Conservation (phyloP, 2,113 vertebrate genomes). For the Aptenodytes forsteri region DNA sequence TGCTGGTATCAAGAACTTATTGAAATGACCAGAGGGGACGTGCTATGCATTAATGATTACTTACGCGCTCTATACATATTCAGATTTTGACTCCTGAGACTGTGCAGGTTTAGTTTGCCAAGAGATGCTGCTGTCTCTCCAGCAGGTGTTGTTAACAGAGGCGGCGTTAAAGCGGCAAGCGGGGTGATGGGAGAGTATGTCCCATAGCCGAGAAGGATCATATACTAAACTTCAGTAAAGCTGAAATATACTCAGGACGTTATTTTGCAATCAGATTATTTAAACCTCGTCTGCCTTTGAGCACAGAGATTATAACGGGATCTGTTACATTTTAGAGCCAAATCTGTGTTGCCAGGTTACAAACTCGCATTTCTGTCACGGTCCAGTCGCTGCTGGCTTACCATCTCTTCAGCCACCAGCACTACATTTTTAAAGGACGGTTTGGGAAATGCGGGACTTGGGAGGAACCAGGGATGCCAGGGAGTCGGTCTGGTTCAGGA, state of each 20-base stretch:
- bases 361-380: not conserved
- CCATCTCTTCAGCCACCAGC: not conserved
- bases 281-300: not conserved
- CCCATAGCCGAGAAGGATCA: not conserved
- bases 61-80: not conserved
- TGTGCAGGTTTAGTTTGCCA: not conserved
- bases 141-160: not conserved
- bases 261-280: not conserved
- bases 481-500: not conserved
- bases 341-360: not conserved
- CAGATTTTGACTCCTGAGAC: slow-evolving; percentile 35
- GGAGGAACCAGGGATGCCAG: not conserved
- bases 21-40: not conserved
- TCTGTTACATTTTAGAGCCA: not conserved
- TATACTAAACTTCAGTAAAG: not conserved
- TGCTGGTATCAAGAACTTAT: slow-evolving; percentile 21
- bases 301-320: not conserved
- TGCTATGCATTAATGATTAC: slow-evolving; percentile 10
- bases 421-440: not conserved
- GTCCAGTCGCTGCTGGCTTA: not conserved
- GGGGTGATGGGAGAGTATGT: not conserved
- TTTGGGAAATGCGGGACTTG: not conserved
- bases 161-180: not conserved
- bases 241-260: not conserved
- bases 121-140: not conserved